Percentiles rank a stretch among this genome's conserved stretches.
Conservation (phyloP, 2,113 vertebrate species). For the Hypanus sabinus region DNA sequence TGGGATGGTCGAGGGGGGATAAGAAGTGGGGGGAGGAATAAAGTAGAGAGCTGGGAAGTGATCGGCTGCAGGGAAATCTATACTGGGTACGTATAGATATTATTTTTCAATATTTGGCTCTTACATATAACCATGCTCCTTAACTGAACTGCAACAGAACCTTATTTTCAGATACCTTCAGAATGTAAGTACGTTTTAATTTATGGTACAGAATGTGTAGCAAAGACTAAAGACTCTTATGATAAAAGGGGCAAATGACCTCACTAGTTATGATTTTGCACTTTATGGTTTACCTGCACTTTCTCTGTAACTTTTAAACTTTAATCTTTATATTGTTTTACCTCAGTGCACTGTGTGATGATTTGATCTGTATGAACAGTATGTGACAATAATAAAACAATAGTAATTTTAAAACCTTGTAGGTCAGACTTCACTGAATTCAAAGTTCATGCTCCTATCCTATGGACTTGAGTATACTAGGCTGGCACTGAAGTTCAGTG, state of each 20-base stretch:
- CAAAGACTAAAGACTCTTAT: background rate
- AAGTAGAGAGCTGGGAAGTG: too few relatives aligned
- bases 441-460: background rate
- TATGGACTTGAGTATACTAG: background rate
- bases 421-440: background rate
- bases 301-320: too few relatives aligned
- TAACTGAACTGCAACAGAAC: slow-evolving; percentile 69
- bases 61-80: too few relatives aligned
- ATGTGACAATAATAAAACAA: too few relatives aligned
- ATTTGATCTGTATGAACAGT: too few relatives aligned
- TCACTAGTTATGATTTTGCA: too few relatives aligned
- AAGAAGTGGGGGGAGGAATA: too few relatives aligned
- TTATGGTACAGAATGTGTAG: background rate
- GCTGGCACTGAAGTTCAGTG: background rate
- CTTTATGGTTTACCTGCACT: too few relatives aligned
- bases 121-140: slow-evolving; percentile 46
- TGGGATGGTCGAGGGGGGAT: too few relatives aligned
- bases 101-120: background rate
- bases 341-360: too few relatives aligned
- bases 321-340: too few relatives aligned
- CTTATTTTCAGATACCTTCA: slow-evolving; percentile 96
- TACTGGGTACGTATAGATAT: background rate
- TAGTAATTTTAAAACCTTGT: background rate
- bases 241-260: too few relatives aligned
- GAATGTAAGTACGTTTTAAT: slow-evolving; percentile 66